A percentile compares a stretch with the other conserved stretches of the same genome.
These are phyloP conservation scores for Blastobasis lacticolella DNA, from an alignment of 2,888 invertebrate genomes.

Conservation along the genomic window DNA sequence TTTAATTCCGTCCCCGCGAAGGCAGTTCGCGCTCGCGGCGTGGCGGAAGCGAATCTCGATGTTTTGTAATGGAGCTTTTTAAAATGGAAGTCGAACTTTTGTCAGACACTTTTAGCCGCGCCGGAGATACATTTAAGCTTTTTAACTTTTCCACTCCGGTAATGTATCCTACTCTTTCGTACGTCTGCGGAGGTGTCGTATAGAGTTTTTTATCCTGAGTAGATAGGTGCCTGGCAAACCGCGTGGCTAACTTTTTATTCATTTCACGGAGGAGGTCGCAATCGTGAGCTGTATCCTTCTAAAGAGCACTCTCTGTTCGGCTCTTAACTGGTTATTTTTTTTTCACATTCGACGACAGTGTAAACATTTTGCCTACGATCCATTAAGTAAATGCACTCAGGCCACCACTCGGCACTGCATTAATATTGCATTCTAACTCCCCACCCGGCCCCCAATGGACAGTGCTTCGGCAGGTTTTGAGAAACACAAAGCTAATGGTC, in stretches of 20 bases:
- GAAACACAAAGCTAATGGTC: conserved; percentile 27
- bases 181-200: conserved; percentile 57
- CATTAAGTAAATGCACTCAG: conserved; percentile 70
- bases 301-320: conserved; percentile 31
- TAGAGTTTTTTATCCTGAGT: conserved; percentile 55
- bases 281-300: neutral
- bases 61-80: conserved; percentile 75
- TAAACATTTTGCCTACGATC: conserved; percentile 68
- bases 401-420: conserved; percentile 68
- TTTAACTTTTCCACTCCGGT: conserved; percentile 74
- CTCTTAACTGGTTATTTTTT: conserved; percentile 38
- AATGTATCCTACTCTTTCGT: conserved; percentile 69
- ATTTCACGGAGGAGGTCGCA: neutral
- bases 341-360: conserved; percentile 51
- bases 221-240: conserved; percentile 25
- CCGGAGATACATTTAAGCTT: conserved; percentile 74
- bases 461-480: conserved; percentile 33
- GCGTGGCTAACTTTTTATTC: too few species aligned
- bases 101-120: conserved; percentile 74
- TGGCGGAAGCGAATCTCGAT: conserved; percentile 72
- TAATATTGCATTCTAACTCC: conserved; percentile 77
- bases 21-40: conserved; percentile 56
- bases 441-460: conserved; percentile 33
- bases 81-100: conserved; percentile 75
- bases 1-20: conserved; percentile 60